phyloP scores from a whole-genome alignment of 2,113 vertebrate species.

The Camelus dromedarius region DNA sequence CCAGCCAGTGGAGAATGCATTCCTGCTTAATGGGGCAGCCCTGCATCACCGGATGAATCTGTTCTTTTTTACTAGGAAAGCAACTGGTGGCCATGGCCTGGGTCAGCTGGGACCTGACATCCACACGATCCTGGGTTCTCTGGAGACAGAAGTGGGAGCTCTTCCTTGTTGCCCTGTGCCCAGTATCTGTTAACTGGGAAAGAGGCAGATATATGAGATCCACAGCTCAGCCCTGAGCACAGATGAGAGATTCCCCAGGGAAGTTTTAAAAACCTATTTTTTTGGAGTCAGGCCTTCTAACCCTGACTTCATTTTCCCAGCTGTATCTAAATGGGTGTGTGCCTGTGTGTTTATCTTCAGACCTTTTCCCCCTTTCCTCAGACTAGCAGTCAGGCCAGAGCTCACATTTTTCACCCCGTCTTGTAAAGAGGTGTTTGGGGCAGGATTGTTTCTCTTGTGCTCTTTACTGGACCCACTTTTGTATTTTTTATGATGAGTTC shows the following conservation, averaged over 20 bases:
- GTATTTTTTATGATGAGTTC: neutral
- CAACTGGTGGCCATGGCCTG: neutral
- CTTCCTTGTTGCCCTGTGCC: neutral
- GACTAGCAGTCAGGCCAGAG: neutral
- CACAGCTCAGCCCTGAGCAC: neutral
- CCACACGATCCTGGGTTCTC: neutral
- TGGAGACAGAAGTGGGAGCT: neutral
- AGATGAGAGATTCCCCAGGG: slow-evolving; percentile 42
- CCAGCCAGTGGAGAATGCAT: neutral
- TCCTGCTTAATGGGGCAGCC: neutral
- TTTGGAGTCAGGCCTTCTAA: slow-evolving; percentile 69
- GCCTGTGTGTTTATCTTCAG: slow-evolving; percentile 47
- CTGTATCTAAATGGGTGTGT: slow-evolving; percentile 50
- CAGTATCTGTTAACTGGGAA: slow-evolving; percentile 4
- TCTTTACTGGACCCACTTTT: neutral
- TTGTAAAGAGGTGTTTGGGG: slow-evolving; percentile 25
- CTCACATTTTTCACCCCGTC: slow-evolving; percentile 51
- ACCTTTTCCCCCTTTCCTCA: neutral
- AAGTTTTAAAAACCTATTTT: slow-evolving; percentile 70
- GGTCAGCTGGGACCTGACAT: neutral
- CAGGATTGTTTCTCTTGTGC: slow-evolving; percentile 58
- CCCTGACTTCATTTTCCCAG: slow-evolving; percentile 67
- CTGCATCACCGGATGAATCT: neutral
- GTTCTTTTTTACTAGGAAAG: neutral
- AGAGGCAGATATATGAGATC: neutral